These are phyloP conservation scores for Sinelater perroti DNA, from an alignment of 2,888 invertebrate genomes.

Conservation along the genomic window DNA sequence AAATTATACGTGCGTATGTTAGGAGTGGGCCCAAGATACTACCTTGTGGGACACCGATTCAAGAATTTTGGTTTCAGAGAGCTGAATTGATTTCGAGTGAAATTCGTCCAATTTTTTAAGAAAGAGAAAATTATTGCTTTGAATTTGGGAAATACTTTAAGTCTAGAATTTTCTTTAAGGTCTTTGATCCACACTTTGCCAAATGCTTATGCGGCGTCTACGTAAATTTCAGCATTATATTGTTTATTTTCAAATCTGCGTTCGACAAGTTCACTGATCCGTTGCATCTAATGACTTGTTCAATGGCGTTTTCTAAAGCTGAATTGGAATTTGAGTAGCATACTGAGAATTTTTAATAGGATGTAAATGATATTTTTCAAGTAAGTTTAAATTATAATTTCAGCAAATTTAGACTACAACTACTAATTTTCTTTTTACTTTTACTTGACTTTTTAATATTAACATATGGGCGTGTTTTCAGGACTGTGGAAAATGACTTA, in stretches of 20 bases:
- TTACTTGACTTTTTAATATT: background rate
- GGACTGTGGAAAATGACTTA: background rate
- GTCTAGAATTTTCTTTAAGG: background rate
- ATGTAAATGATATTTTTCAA: constrained; percentile 5
- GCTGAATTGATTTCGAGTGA: background rate
- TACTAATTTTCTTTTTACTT: background rate
- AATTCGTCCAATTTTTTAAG: constrained; percentile 1
- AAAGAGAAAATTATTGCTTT: background rate
- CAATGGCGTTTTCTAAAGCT: constrained; percentile 3
- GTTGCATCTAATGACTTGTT: background rate
- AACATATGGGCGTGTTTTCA: background rate
- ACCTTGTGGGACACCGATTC: background rate
- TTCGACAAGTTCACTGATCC: constrained; percentile 1
- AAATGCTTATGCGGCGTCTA: background rate
- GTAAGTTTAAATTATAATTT: background rate
- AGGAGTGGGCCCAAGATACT: too few species aligned
- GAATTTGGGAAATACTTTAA: background rate
- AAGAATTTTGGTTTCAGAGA: background rate
- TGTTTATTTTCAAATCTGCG: background rate
- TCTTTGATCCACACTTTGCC: background rate
- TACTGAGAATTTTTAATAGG: background rate
- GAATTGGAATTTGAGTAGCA: background rate
- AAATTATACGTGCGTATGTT: too few species aligned
- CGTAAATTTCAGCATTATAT: background rate
- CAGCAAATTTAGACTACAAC: background rate